Percentiles rank a stretch among this genome's conserved stretches.
phyloP scores from a whole-genome alignment of 2,888 invertebrate species.

The Diaperis boleti region DNA sequence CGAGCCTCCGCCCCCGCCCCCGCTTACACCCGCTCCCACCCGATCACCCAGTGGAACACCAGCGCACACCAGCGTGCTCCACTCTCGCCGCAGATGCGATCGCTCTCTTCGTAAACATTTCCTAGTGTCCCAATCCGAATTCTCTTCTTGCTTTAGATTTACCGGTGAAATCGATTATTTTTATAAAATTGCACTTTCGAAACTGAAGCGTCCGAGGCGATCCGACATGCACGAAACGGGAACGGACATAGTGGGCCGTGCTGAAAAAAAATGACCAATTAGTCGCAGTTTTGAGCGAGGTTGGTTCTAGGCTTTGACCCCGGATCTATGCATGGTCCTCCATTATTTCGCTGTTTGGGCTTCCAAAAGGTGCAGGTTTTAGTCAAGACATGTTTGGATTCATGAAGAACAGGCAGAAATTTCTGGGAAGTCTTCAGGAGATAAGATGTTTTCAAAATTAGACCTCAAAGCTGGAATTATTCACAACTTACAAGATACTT shows the following conservation, averaged over 20 bases:
- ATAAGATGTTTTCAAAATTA: no score
- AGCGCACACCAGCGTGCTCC: slow-evolving; percentile 53
- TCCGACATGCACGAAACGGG: slow-evolving; percentile 31
- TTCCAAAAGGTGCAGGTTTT: no score
- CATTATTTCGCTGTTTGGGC: no score
- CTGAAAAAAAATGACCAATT: slow-evolving; percentile 23
- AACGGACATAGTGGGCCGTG: slow-evolving; percentile 1
- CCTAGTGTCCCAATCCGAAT: slow-evolving; percentile 57
- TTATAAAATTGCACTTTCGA: no score
- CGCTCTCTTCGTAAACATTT: slow-evolving; percentile 57
- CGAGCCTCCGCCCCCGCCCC: slow-evolving; percentile 46
- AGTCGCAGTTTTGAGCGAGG: slow-evolving; percentile 13
- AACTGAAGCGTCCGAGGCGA: no score
- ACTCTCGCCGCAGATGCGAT: slow-evolving; percentile 42
- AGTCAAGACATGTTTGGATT: no score
- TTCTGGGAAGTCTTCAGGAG: no score
- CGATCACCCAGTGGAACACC: slow-evolving; percentile 49
- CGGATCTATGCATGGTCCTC: no score
- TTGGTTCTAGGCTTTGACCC: no score
- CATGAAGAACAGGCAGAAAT: no score
- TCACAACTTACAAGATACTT: no score
- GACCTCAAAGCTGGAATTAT: no score
- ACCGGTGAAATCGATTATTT: slow-evolving; percentile 18
- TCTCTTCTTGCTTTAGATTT: slow-evolving; percentile 26
- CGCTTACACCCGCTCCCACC: slow-evolving; percentile 46